Base-by-base conservation (phyloP, 2,888 invertebrate genomes). In the Pachliopta kotzebuea region DNA sequence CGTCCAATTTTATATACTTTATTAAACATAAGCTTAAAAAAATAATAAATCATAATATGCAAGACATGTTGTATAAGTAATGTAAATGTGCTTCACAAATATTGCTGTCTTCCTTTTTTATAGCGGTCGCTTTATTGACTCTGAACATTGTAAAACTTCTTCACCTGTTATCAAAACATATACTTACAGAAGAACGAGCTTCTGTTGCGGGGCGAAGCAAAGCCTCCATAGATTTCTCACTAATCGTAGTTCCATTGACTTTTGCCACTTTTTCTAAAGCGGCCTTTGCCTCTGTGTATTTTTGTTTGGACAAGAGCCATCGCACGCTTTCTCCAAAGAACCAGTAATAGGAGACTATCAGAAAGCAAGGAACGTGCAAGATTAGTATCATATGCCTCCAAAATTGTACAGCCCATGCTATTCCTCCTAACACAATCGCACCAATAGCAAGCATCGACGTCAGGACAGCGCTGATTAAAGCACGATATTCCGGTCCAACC, bases 371-470 rank as follows among this genome's bases (percentile, higher is more conserved):
- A 0, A 93, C 88, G 75, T 96, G 95, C 17, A 95, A 83, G 0
- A 94, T 86, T 70, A 95, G 87, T 56, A 96, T 92, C 70, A 95
- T 83, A 69, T 91, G 85, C 68, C 95, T 92, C 96, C 97, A 97
- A 60, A 94, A 93, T 68, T 93, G 92, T 2, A 94, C 85, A 64
- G 90, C 81, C 93, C 95, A 96, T 0, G 96, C 96, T 0, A 94
- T 83, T 42, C 93, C 74, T 0, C 95, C 96, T 4, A 96, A 84
- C 0, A 94, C 71, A 31, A 95, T 92, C 84, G 95, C 95, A 0
- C 96, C 96, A 14, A 94, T 71, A 0, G 96, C 94, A 72, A 95
- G 96, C 84, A 95, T 94, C 8, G 95, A 93, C 4, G 94, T 93
- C 18, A 94, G 92, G 18, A 94, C 85, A 1, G 95, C 94, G 63